phyloP scores from a whole-genome alignment of 2,888 invertebrate genomes.

The Rapana venosa region DNA sequence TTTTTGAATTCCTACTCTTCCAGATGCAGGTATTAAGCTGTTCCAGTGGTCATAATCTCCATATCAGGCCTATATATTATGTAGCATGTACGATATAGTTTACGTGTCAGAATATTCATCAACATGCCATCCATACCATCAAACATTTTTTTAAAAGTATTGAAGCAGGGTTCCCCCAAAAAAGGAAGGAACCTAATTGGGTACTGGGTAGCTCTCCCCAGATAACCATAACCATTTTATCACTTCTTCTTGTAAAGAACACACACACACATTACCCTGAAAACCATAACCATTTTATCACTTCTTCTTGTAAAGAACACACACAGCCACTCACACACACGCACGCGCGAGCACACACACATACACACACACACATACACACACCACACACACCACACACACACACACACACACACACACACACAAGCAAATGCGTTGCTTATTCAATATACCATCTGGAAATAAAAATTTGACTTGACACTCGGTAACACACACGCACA shows the following conservation, averaged over 20 bases:
- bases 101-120: too few species aligned
- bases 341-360: conserved; percentile 3
- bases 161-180: too few species aligned
- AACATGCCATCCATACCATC: too few species aligned
- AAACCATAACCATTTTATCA: not conserved
- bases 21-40: too few species aligned
- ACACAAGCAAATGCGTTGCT: too few species aligned
- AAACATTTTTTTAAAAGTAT: too few species aligned
- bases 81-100: too few species aligned
- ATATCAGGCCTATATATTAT: too few species aligned
- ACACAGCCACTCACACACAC: not conserved
- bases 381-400: not conserved
- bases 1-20: too few species aligned
- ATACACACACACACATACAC: conserved; percentile 1
- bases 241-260: not conserved
- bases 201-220: not conserved
- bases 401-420: not conserved
- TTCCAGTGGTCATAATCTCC: too few species aligned
- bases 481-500: not conserved
- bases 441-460: not conserved
- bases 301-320: not conserved
- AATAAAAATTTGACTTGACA: not conserved
- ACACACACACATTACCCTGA: not conserved
- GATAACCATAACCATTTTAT: not conserved
- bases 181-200: not conserved